These are phyloP conservation scores for Camarhynchus parvulus DNA, from an alignment of 2,113 vertebrate genomes.

Conservation along the genomic window DNA sequence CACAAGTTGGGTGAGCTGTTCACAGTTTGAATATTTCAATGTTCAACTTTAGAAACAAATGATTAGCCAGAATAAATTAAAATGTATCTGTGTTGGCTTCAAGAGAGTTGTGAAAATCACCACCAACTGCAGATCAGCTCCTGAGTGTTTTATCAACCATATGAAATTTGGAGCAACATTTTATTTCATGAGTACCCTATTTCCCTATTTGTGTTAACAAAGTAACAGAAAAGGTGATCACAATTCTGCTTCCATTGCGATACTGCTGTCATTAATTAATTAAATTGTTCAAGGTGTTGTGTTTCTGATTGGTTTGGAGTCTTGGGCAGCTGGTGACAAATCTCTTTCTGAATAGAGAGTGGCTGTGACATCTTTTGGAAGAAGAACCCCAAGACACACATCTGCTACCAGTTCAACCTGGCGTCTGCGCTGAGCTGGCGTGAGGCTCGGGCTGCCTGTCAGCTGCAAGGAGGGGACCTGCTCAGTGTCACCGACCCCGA, in stretches of 20 bases:
- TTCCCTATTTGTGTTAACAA: background rate
- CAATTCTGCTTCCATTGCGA: background rate
- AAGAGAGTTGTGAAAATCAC: background rate
- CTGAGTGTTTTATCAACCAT: background rate
- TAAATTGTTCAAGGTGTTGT: background rate
- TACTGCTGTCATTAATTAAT: background rate
- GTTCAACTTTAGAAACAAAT: background rate
- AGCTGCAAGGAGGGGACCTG: conserved; percentile 87
- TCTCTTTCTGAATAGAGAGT: conserved; percentile 61
- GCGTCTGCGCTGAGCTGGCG: conserved; percentile 86
- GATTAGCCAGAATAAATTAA: background rate
- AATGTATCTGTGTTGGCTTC: background rate
- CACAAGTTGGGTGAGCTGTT: background rate
- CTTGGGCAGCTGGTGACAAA: background rate
- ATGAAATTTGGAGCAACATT: background rate
- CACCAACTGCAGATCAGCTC: background rate
- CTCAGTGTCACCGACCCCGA: conserved; percentile 82
- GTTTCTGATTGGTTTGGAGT: conserved; percentile 8
- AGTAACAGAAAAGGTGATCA: background rate
- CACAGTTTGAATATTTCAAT: background rate
- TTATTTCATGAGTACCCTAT: background rate
- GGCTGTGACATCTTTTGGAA: conserved; percentile 86
- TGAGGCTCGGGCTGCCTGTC: conserved; percentile 85
- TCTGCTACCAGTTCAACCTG: conserved; percentile 94
- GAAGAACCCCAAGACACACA: conserved; percentile 71